These are phyloP conservation scores for Mactromeris polynyma DNA, from an alignment of 2,888 invertebrate species.

Conservation along the genomic window DNA sequence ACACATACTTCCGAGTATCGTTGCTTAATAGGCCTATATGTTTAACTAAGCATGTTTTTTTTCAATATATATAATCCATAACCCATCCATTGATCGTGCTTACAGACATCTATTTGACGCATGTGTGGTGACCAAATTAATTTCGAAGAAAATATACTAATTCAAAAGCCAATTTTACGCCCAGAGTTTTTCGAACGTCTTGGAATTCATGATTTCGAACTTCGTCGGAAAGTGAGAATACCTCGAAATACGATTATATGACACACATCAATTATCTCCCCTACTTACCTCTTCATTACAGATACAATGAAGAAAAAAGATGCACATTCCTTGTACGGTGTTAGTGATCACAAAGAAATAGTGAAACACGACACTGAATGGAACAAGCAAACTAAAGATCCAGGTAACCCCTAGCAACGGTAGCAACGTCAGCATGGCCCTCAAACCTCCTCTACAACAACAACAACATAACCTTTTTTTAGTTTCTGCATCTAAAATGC, in stretches of 20 bases:
- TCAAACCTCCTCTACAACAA: slow-evolving; percentile 70
- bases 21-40: too few species aligned
- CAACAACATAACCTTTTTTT: too few species aligned
- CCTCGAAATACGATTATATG: not conserved
- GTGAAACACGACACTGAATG: slow-evolving; percentile 74
- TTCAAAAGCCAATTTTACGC: too few species aligned
- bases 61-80: too few species aligned
- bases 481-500: too few species aligned
- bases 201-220: not conserved
- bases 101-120: too few species aligned
- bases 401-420: slow-evolving; percentile 77
- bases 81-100: too few species aligned
- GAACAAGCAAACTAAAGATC: slow-evolving; percentile 76
- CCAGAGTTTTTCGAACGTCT: too few species aligned
- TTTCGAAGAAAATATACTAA: too few species aligned
- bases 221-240: not conserved
- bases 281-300: slow-evolving; percentile 74
- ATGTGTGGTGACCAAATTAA: too few species aligned
- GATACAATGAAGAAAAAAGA: slow-evolving; percentile 77
- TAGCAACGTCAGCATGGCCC: slow-evolving; percentile 75
- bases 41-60: too few species aligned
- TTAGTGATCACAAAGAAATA: slow-evolving; percentile 78
- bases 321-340: slow-evolving; percentile 79
- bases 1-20: too few species aligned
- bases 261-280: not conserved